Percentiles rank a stretch among this genome's conserved stretches.
Conservation (phyloP, 2,888 invertebrate species). For the Pristionchus entomophagus region DNA sequence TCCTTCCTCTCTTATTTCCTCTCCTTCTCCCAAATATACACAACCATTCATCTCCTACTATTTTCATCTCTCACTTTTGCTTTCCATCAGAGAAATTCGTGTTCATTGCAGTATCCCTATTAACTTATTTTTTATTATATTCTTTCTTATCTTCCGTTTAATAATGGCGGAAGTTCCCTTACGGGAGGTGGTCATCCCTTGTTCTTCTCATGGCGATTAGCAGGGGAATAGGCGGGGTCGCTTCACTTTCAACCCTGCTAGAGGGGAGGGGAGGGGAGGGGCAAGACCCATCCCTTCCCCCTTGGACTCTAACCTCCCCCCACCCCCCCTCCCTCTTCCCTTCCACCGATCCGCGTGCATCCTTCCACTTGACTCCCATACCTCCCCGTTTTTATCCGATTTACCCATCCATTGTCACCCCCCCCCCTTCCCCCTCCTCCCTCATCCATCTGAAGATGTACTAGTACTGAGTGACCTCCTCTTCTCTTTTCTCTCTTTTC, state of each 20-base stretch:
- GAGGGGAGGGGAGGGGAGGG: conserved; percentile 22
- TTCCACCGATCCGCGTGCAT: conserved; percentile 33
- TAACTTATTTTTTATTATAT: not conserved
- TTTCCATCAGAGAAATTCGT: not conserved
- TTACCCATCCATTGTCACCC: conserved; percentile 9
- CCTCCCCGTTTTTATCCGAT: conserved; percentile 45
- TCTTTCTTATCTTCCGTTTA: not conserved
- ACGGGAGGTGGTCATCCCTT: not conserved
- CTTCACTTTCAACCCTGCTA: conserved; percentile 41
- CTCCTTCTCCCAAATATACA: conserved; percentile 31
- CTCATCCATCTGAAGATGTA: not conserved
- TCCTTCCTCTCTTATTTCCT: conserved; percentile 20
- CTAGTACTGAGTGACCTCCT: not conserved
- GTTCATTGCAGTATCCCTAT: too few relatives aligned
- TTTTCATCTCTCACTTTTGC: not conserved
- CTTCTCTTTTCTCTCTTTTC: not conserved
- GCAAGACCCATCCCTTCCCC: conserved; percentile 19
- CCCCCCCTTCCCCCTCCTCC: conserved; percentile 31
- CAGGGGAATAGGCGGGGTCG: conserved; percentile 27
- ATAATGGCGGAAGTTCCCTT: not conserved
- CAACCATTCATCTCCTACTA: not conserved
- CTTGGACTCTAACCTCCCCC: conserved; percentile 38
- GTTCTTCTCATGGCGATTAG: not conserved
- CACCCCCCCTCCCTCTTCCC: not conserved
- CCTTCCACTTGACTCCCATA: conserved; percentile 38